Percentiles rank a stretch among this genome's conserved stretches.
Evolutionary conservation across 2,888 invertebrate genomes (phyloP).

Genomic region (Entomobrya multifasciata): DNA sequence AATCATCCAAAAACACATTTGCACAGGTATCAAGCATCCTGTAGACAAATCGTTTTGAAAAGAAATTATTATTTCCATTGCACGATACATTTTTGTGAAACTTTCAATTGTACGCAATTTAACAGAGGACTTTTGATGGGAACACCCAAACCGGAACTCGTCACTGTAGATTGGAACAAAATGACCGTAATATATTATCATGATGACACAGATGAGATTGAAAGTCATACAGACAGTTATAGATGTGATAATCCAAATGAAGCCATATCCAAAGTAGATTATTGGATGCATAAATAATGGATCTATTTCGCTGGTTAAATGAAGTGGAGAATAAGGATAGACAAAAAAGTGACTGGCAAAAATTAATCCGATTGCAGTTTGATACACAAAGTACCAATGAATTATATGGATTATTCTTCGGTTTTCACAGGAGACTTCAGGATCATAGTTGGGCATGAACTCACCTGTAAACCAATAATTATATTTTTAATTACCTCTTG

Average conservation of each 20-base stretch:
- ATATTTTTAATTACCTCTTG: too few relatives aligned
- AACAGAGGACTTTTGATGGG: neutral
- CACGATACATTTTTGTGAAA: constrained; percentile 37
- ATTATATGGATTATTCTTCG: neutral
- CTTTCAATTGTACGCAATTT: neutral
- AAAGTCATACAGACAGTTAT: neutral
- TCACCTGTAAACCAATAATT: too few relatives aligned
- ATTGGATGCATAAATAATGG: neutral
- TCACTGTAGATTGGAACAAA: constrained; percentile 31
- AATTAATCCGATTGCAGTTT: neutral
- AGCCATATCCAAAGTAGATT: constrained; percentile 8
- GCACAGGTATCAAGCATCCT: neutral
- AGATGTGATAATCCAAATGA: neutral
- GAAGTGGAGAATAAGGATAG: constrained; percentile 22
- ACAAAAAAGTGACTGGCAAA: constrained; percentile 21
- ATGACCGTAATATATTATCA: neutral
- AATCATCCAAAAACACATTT: neutral
- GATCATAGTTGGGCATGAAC: constrained; percentile 29
- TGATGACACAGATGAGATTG: neutral
- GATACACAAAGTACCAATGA: neutral
- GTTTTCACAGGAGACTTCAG: constrained; percentile 19
- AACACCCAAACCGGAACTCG: constrained; percentile 31
- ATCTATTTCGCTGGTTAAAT: constrained; percentile 34
- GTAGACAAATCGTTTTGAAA: neutral
- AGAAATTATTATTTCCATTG: neutral